These are phyloP conservation scores for Microtus montanus DNA, from an alignment of 2,113 vertebrate genomes.

Conservation along the genomic window DNA sequence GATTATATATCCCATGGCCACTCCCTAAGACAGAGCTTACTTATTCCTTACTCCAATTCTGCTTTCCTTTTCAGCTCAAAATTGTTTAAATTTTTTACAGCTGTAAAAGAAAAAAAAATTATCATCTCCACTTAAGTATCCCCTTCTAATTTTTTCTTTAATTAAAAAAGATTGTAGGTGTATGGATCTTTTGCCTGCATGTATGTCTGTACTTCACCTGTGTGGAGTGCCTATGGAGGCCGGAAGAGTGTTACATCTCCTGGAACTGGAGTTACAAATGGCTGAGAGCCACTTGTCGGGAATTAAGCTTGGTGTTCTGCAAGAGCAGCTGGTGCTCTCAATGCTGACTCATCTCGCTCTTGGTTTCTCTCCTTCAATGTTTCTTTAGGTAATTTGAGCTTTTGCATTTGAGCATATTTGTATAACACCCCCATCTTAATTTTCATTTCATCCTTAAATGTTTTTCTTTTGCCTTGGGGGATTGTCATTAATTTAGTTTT, in stretches of 20 bases:
- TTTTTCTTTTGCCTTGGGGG: background rate
- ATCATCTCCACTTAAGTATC: background rate
- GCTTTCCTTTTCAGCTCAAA: slow-evolving; percentile 21
- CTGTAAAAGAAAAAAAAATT: background rate
- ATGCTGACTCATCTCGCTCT: background rate
- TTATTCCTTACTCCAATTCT: background rate
- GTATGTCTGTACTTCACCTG: background rate
- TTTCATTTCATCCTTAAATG: slow-evolving; percentile 22
- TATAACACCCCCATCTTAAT: background rate
- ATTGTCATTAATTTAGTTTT: background rate
- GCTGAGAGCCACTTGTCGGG: background rate
- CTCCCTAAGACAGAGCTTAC: background rate
- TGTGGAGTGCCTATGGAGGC: background rate
- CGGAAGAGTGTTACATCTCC: background rate
- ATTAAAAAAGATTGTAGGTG: background rate
- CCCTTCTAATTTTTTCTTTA: background rate
- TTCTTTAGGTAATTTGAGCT: slow-evolving; percentile 17
- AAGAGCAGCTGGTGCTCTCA: background rate
- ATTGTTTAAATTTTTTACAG: background rate
- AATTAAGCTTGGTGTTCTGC: background rate
- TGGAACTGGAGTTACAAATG: background rate
- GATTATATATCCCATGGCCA: background rate
- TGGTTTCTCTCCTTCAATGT: background rate
- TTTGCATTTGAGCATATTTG: background rate
- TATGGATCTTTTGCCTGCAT: background rate